These are phyloP conservation scores for Pomacea maculata DNA, from an alignment of 1,140 invertebrate genomes.

Conservation along the genomic window DNA sequence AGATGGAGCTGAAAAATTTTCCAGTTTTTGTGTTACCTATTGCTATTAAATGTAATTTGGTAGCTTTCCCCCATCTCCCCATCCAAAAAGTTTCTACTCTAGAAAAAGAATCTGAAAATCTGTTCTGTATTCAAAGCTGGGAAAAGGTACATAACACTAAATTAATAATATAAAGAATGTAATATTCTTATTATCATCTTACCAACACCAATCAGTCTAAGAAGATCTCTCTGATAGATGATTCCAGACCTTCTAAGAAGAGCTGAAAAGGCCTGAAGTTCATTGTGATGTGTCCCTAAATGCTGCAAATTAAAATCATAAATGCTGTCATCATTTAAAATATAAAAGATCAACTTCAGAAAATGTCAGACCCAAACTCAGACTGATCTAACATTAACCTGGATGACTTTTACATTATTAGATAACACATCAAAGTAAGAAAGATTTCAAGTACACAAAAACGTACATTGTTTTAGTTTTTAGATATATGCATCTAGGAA, in stretches of 20 bases:
- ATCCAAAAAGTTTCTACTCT: background rate
- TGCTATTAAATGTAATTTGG: background rate
- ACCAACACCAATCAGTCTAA: constrained; percentile 17
- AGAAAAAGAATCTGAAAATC: background rate
- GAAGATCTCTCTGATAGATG: background rate
- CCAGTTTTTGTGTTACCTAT: background rate
- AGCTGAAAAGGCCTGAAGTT: constrained; percentile 16
- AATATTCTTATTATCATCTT: background rate
- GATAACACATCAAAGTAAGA: too few species aligned
- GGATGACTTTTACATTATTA: too few species aligned
- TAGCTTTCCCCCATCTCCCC: background rate
- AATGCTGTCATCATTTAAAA: too few species aligned
- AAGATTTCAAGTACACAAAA: too few species aligned
- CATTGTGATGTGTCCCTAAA: background rate
- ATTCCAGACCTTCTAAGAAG: constrained; percentile 19
- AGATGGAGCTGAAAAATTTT: constrained; percentile 8
- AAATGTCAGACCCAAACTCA: too few species aligned
- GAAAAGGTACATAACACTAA: too few species aligned
- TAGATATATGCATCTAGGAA: too few species aligned
- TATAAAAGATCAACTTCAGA: too few species aligned
- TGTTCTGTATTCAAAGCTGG: too few species aligned
- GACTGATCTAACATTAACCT: too few species aligned
- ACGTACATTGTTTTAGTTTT: too few species aligned
- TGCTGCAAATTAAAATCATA: background rate
- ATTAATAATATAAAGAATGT: too few species aligned